Percentiles rank a stretch among this genome's conserved stretches.
These are phyloP conservation scores for Harlomillsia oculata DNA, from an alignment of 1,140 invertebrate species.

Conservation along the genomic window DNA sequence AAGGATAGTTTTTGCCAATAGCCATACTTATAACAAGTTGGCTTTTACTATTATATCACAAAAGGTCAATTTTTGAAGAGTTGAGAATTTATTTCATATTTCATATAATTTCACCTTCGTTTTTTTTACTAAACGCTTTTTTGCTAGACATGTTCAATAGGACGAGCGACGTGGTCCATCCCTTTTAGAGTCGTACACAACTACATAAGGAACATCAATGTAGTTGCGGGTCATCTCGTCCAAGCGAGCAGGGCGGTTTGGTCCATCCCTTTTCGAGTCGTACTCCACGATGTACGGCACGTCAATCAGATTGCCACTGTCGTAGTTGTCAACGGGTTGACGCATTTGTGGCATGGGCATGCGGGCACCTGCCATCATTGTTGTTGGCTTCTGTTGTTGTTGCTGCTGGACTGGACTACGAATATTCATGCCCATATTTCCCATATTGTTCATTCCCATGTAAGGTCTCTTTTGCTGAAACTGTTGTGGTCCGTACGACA, in stretches of 20 bases:
- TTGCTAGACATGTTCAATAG: too few species aligned
- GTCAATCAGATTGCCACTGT: constrained; percentile 3
- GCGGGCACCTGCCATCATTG: too few species aligned
- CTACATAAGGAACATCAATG: not conserved
- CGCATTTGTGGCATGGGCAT: too few species aligned
- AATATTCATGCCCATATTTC: too few species aligned
- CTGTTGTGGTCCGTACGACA: not conserved
- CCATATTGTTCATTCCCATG: constrained; percentile 1
- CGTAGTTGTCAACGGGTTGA: not conserved
- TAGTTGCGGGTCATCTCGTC: not conserved
- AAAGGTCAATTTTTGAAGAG: too few species aligned
- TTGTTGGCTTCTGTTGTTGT: not conserved
- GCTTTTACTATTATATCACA: too few species aligned
- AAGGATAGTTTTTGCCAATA: too few species aligned
- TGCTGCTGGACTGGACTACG: not conserved
- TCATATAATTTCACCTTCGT: too few species aligned
- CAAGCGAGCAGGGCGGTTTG: constrained; percentile 5
- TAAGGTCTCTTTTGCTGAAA: not conserved
- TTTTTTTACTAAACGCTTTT: too few species aligned
- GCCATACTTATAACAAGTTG: too few species aligned
- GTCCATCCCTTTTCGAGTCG: not conserved
- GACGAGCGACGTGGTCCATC: not conserved
- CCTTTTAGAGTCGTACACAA: not conserved
- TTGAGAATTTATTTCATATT: too few species aligned
- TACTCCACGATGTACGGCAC: not conserved